These are phyloP conservation scores for Craseonycteris thonglongyai DNA, from an alignment of 2,113 vertebrate species.

Conservation along the genomic window DNA sequence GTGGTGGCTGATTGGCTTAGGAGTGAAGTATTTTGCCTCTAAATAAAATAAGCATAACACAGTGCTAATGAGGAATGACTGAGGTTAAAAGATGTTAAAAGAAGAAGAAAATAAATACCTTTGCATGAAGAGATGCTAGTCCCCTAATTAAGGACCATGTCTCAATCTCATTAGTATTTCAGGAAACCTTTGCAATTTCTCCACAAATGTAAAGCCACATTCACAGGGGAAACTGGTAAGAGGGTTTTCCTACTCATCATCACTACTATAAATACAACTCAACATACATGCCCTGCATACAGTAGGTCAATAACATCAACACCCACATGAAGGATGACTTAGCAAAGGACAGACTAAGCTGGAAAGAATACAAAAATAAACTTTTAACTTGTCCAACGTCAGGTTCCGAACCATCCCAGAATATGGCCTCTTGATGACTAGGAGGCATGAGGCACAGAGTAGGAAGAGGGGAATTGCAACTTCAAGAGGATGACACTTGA, in stretches of 20 bases:
- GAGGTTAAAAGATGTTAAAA: neutral
- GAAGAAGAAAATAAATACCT: neutral
- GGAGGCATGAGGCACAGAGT: neutral
- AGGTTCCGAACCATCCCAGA: neutral
- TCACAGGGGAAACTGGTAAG: neutral
- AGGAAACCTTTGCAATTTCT: neutral
- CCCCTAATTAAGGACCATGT: neutral
- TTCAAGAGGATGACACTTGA: neutral
- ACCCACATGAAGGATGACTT: slow-evolving; percentile 14
- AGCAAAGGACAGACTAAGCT: neutral
- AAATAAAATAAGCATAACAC: slow-evolving; percentile 4
- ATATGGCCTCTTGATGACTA: neutral
- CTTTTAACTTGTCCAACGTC: neutral
- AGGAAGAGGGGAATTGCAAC: neutral
- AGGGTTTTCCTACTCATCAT: slow-evolving; percentile 37
- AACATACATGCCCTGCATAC: neutral
- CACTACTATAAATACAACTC: slow-evolving; percentile 16
- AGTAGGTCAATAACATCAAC: slow-evolving; percentile 34
- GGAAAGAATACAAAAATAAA: neutral
- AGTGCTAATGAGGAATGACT: neutral
- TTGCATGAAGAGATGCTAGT: neutral
- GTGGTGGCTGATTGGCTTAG: neutral
- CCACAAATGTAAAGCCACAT: slow-evolving; percentile 2
- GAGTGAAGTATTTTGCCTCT: slow-evolving; percentile 18
- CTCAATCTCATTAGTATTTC: neutral